These are phyloP conservation scores for Pseudomugil tenellus DNA, from an alignment of 2,797 vertebrate genomes.

Conservation along the genomic window DNA sequence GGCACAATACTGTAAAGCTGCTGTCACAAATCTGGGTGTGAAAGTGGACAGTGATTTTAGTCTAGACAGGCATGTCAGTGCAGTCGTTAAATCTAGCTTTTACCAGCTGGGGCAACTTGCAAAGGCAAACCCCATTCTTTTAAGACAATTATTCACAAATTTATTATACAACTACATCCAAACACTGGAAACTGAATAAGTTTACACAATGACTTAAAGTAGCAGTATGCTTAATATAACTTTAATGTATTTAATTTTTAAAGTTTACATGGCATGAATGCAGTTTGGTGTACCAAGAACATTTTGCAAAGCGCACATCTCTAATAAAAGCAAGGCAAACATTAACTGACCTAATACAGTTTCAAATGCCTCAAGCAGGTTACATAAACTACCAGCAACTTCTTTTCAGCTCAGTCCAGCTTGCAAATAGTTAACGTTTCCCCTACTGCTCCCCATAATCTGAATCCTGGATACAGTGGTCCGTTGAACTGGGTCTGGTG, in stretches of 20 bases:
- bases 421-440: slow-evolving; percentile 70
- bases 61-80: too few species aligned
- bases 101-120: too few species aligned
- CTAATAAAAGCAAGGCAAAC: background rate
- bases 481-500: slow-evolving; percentile 75
- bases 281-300: background rate
- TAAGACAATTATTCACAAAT: too few species aligned
- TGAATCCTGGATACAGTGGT: slow-evolving; percentile 82
- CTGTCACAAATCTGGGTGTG: too few species aligned
- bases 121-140: too few species aligned
- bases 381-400: background rate
- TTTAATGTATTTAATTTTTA: slow-evolving; percentile 28
- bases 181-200: too few species aligned
- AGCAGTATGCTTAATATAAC: background rate
- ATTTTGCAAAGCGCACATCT: background rate
- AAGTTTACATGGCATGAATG: slow-evolving; percentile 1
- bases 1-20: too few species aligned
- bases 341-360: background rate
- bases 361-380: background rate
- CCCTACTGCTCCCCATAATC: slow-evolving; percentile 76
- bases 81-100: too few species aligned
- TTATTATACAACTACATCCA: too few species aligned
- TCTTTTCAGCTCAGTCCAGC: slow-evolving; percentile 58
- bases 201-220: background rate
- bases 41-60: too few species aligned